phyloP scores from a whole-genome alignment of 37 sponge, comb jelly and placozoan genomes.

The Halichondria panicea region DNA sequence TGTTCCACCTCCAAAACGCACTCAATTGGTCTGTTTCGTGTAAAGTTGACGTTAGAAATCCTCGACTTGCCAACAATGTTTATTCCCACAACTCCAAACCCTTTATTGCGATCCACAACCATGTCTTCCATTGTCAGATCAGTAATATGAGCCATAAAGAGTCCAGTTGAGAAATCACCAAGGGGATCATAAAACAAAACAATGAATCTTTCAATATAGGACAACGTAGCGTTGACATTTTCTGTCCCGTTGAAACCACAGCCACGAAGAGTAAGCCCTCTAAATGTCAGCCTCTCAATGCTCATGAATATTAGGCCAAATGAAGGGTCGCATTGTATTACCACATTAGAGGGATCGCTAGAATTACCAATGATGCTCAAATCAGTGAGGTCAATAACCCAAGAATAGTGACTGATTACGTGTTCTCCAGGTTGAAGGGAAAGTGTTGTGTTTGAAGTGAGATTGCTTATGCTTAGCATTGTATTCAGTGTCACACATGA shows the following conservation, averaged over 20 bases:
- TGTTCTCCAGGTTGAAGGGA: too few relatives aligned
- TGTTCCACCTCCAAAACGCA: neutral
- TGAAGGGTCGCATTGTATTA: conserved; percentile 5
- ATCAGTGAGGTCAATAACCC: too few relatives aligned
- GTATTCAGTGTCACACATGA: too few relatives aligned
- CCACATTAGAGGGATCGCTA: neutral
- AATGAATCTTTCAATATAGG: neutral
- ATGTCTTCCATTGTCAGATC: conserved; percentile 7
- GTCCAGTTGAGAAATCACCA: neutral
- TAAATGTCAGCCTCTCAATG: conserved; percentile 5
- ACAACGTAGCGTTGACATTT: neutral
- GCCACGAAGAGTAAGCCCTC: conserved; percentile 4
- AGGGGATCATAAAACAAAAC: neutral
- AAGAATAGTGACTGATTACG: too few relatives aligned
- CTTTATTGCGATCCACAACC: neutral
- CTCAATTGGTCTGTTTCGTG: neutral
- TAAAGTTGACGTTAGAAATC: neutral
- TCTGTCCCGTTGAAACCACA: conserved; percentile 17
- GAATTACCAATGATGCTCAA: neutral
- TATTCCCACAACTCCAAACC: conserved; percentile 23
- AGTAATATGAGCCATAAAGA: neutral
- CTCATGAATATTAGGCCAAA: conserved; percentile 24
- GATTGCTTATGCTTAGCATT: too few relatives aligned
- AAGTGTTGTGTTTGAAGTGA: too few relatives aligned
- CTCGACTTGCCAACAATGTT: conserved; percentile 15